phyloP scores from a whole-genome alignment of 2,888 invertebrate species.

The Lydus trimaculatus region DNA sequence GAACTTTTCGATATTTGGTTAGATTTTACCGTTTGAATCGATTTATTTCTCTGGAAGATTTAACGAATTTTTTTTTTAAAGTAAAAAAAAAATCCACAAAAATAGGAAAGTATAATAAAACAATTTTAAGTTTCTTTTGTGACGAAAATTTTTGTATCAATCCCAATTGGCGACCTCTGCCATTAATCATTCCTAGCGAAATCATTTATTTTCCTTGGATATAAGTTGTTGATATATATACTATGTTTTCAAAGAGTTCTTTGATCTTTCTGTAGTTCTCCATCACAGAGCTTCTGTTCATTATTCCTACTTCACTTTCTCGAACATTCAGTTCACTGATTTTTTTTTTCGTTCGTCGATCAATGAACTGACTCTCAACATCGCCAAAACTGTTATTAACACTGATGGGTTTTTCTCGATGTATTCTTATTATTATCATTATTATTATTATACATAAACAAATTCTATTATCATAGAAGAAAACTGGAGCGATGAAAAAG shows the following conservation, averaged over 20 bases:
- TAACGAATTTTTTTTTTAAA: background rate
- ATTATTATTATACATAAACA: too few relatives aligned
- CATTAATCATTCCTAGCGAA: slow-evolving; percentile 29
- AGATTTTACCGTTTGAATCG: background rate
- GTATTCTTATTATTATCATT: too few relatives aligned
- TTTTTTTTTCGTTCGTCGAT: slow-evolving; percentile 12
- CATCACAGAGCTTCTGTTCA: slow-evolving; percentile 18
- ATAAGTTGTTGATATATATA: slow-evolving; percentile 22
- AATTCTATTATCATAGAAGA: slow-evolving; percentile 18
- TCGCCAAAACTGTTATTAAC: slow-evolving; percentile 15
- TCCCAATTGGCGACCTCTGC: slow-evolving; percentile 20
- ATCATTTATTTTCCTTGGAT: slow-evolving; percentile 22
- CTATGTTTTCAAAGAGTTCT: slow-evolving; percentile 14
- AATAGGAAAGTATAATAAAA: background rate
- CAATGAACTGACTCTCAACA: slow-evolving; percentile 19
- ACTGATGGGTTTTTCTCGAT: slow-evolving; percentile 16
- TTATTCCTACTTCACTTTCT: slow-evolving; percentile 17
- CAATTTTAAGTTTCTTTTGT: background rate
- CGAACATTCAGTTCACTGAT: slow-evolving; percentile 16
- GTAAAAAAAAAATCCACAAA: background rate
- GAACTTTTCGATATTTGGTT: background rate
- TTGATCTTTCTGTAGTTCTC: slow-evolving; percentile 19
- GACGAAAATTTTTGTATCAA: slow-evolving; percentile 22
- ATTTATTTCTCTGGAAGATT: background rate
- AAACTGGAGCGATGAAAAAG: slow-evolving; percentile 34